phyloP scores from a whole-genome alignment of 92 coral and sea anemone species.

The Zoanthus sociatus region DNA sequence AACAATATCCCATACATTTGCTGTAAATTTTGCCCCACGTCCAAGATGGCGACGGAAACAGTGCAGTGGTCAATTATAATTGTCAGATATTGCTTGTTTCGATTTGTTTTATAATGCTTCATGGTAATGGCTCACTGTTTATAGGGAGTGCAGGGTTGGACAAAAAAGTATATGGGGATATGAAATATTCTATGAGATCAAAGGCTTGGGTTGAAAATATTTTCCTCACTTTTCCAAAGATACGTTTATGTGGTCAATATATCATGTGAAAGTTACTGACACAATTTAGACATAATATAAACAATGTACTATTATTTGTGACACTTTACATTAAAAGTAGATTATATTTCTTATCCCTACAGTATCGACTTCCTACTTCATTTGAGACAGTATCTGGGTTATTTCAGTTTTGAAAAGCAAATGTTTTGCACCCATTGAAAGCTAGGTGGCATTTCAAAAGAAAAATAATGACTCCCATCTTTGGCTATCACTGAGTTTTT shows the following conservation, averaged over 20 bases:
- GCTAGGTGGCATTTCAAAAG: not conserved
- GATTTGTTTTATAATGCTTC: not conserved
- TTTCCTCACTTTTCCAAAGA: not conserved
- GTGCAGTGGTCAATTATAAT: too few relatives aligned
- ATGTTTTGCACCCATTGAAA: not conserved
- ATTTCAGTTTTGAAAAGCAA: not conserved
- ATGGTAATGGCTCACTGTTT: not conserved
- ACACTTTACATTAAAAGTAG: not conserved
- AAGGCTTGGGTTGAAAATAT: not conserved
- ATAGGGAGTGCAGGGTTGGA: slow-evolving; percentile 8
- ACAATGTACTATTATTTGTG: not conserved
- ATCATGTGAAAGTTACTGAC: not conserved
- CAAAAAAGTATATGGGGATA: slow-evolving; percentile 10
- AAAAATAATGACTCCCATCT: not conserved
- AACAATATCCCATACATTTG: too few relatives aligned
- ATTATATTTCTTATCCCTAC: not conserved
- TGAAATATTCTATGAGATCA: not conserved
- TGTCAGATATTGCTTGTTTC: too few relatives aligned
- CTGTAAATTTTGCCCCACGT: too few relatives aligned
- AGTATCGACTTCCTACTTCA: not conserved
- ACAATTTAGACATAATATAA: not conserved
- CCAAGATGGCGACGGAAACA: too few relatives aligned
- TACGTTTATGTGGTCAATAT: not conserved
- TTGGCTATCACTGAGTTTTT: not conserved
- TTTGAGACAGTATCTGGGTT: not conserved